Base-by-base conservation (phyloP, 2,113 vertebrate genomes). In the Hippocampus abdominalis region DNA sequence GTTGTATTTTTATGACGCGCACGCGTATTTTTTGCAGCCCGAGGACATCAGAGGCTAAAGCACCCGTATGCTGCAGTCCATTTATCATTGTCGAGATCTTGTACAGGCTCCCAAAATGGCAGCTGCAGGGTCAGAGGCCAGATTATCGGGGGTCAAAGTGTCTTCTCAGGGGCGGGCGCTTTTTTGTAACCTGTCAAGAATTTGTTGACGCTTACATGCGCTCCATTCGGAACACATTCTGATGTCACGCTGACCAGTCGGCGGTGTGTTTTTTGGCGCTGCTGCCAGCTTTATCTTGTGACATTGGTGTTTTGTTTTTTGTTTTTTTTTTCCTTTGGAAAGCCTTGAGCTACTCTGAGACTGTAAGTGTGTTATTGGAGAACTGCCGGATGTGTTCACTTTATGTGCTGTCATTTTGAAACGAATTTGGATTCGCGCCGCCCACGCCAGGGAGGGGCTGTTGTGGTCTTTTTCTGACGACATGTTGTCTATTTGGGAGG, bases 71-170 rank as follows among this genome's bases (percentile, higher is more conserved):
- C 68, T 77, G 74, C 77, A 82, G 75, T 81, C 82, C 83, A 79
- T 89, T 85, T 42, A 42, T 39, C 60, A 75, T 86, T 76, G 82
- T 72, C 62, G 42, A 72, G 72, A 59, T 83, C 73, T 36, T 84
- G 87, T 87, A 74, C 42, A 15, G 64, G 68, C 61, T 87, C 85
- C 85, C 83, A 88, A 85, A 78, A 68, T 76, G 79, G 85, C 88
- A 88, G 88, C 81, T 86, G 86, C 11, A 42, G 61, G 74, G 40
- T 77, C 64, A 78, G 68, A 75, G 82, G 66, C 20, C 48, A 65
- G 61, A 32, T 63, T 25, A 57, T 54, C 42, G 32, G 5, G 18
- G n/a, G 60, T 65, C 71, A 61, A 72, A 79, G 63, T 66, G 71
- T 59, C 48, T 27, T 49, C 68, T 39, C 73, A 72, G 57, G 57